A percentile compares a stretch with the other conserved stretches of the same genome.
Evolutionary conservation across 35 echinoderm and acorn worm species (phyloP).

Genomic region (Amphiura filiformis): DNA sequence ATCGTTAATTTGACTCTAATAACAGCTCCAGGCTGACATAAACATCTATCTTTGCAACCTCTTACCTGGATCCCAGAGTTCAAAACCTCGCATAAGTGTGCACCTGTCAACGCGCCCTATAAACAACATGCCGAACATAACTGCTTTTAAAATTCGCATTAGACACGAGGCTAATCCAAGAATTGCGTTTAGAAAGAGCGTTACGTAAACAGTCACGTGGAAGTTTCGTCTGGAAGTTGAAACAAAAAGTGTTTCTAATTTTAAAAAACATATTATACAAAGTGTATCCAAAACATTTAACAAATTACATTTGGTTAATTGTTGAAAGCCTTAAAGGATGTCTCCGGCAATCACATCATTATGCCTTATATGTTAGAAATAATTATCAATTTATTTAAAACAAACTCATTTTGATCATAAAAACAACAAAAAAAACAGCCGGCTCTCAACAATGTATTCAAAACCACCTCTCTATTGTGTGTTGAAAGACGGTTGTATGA

Average conservation of each 20-base stretch:
- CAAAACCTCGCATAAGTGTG: constrained; percentile 69
- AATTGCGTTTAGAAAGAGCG: constrained; percentile 71
- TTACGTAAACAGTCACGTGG: constrained; percentile 56
- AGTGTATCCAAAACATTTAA: not conserved
- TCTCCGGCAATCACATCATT: too few relatives aligned
- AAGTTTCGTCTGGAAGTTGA: constrained; percentile 50
- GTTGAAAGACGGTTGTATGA: too few relatives aligned
- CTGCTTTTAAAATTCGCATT: constrained; percentile 60
- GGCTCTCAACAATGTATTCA: too few relatives aligned
- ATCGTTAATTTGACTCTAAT: too few relatives aligned
- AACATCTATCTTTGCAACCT: too few relatives aligned
- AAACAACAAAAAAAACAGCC: too few relatives aligned
- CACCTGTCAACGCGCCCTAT: constrained; percentile 75
- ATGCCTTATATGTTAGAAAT: too few relatives aligned
- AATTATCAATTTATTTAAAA: too few relatives aligned
- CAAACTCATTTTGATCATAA: too few relatives aligned
- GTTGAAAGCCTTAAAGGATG: too few relatives aligned
- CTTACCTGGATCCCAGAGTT: constrained; percentile 77
- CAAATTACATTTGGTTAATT: not conserved
- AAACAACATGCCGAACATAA: constrained; percentile 63
- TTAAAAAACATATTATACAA: not conserved
- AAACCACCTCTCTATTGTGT: too few relatives aligned
- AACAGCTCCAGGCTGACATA: too few relatives aligned
- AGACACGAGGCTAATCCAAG: constrained; percentile 72
- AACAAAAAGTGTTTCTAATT: not conserved